Percentiles rank a stretch among this genome's conserved stretches.
phyloP scores from a whole-genome alignment of 2,888 invertebrate species.

The Marasmarcha lunaedactyla region DNA sequence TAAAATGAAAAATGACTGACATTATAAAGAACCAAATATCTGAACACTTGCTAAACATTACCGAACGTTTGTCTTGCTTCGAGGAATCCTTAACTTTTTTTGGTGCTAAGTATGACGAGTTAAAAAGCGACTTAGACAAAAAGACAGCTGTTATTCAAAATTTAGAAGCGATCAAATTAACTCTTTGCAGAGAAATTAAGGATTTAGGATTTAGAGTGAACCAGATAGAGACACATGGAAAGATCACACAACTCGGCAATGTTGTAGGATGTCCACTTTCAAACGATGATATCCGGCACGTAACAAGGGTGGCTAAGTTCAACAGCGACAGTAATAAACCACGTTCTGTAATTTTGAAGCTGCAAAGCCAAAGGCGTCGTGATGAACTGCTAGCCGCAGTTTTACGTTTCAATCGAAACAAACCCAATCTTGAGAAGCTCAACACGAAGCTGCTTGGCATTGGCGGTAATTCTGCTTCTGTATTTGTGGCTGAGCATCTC shows the following conservation, averaged over 20 bases:
- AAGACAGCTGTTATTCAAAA: too few relatives aligned
- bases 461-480: neutral
- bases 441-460: neutral
- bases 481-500: conserved; percentile 5
- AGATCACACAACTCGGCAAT: neutral
- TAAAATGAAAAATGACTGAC: neutral
- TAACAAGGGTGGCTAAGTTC: neutral
- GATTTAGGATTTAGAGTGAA: too few relatives aligned
- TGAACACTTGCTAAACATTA: too few relatives aligned
- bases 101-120: too few relatives aligned
- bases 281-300: neutral
- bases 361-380: conserved; percentile 1
- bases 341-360: neutral
- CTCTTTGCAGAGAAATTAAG: too few relatives aligned
- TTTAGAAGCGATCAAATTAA: too few relatives aligned
- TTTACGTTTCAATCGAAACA: neutral
- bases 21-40: neutral
- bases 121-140: too few relatives aligned
- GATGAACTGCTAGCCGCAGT: neutral
- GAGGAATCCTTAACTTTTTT: neutral
- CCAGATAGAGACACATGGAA: too few relatives aligned
- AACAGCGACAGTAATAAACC: neutral
- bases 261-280: neutral
- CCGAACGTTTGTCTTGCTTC: neutral
- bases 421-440: neutral